These are phyloP conservation scores for Stenoptilia bipunctidactyla DNA, from an alignment of 2,888 invertebrate species.

Conservation along the genomic window DNA sequence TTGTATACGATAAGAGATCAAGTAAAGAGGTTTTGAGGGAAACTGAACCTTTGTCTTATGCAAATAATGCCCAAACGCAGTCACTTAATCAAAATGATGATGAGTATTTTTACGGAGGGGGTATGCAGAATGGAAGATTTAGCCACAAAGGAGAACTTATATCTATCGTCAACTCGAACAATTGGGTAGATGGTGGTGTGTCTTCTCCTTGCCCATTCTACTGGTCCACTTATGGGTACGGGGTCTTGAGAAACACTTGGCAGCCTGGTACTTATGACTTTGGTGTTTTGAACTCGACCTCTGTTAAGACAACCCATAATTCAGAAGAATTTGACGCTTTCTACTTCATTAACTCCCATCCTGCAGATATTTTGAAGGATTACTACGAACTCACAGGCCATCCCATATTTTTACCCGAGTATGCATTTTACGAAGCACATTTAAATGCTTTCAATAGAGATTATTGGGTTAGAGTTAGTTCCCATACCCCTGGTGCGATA, in stretches of 20 bases:
- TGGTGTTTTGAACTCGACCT: conserved; percentile 23
- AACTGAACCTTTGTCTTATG: conserved; percentile 31
- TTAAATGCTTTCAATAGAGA: conserved; percentile 57
- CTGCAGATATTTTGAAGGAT: conserved; percentile 41
- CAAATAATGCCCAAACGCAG: conserved; percentile 29
- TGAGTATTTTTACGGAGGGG: conserved; percentile 55
- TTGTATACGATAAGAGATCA: conserved; percentile 34
- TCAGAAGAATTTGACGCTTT: conserved; percentile 46
- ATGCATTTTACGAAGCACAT: conserved; percentile 56
- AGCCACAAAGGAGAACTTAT: conserved; percentile 49
- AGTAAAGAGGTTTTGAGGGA: conserved; percentile 43
- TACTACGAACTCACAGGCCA: conserved; percentile 54
- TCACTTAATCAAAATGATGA: conserved; percentile 30
- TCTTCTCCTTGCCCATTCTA: conserved; percentile 56
- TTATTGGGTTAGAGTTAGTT: conserved; percentile 48
- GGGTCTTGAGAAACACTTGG: conserved; percentile 55
- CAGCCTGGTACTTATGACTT: conserved; percentile 49
- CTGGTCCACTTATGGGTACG: conserved; percentile 56
- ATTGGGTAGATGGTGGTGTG: conserved; percentile 50
- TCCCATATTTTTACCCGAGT: conserved; percentile 53
- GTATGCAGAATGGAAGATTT: conserved; percentile 61
- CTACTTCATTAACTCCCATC: conserved; percentile 39
- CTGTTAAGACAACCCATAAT: conserved; percentile 30
- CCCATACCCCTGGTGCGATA: conserved; percentile 31
- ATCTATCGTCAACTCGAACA: conserved; percentile 43